Evolutionary conservation across 2,113 vertebrate species (phyloP).

Genomic region (Labrus mixtus): DNA sequence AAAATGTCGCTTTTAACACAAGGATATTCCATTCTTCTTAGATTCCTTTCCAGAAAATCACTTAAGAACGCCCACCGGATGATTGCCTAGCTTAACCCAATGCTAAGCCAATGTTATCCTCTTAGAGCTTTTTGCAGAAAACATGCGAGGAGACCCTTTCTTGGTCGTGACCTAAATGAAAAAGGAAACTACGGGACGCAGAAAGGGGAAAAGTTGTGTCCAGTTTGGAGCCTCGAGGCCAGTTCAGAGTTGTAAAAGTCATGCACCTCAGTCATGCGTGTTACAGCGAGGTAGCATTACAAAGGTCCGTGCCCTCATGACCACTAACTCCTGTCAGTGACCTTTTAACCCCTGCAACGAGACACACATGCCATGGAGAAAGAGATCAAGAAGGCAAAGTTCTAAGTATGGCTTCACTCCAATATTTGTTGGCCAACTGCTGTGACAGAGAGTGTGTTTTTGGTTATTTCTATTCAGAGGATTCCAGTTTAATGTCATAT

Average conservation of each 20-base stretch:
- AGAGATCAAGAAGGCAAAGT: slow-evolving; percentile 45
- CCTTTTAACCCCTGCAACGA: slow-evolving; percentile 71
- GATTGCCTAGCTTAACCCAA: slow-evolving; percentile 70
- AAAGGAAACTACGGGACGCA: neutral
- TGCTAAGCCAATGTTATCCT: slow-evolving; percentile 72
- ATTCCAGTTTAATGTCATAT: neutral
- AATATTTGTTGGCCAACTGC: slow-evolving; percentile 17
- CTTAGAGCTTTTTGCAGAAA: slow-evolving; percentile 66
- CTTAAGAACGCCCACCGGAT: slow-evolving; percentile 53
- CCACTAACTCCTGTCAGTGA: slow-evolving; percentile 40
- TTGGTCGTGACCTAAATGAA: slow-evolving; percentile 47
- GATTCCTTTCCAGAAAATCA: slow-evolving; percentile 57
- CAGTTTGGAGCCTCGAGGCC: slow-evolving; percentile 13
- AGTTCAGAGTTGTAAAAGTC: slow-evolving; percentile 60
- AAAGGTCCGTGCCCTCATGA: slow-evolving; percentile 54
- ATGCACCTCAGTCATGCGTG: slow-evolving; percentile 54
- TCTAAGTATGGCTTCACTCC: slow-evolving; percentile 33
- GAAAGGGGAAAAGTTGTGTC: slow-evolving; percentile 14
- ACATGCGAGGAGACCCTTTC: slow-evolving; percentile 57
- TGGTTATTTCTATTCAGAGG: neutral
- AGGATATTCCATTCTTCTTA: slow-evolving; percentile 58
- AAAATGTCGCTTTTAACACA: slow-evolving; percentile 44
- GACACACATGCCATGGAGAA: slow-evolving; percentile 53
- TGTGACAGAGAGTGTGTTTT: neutral
- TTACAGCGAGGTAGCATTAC: slow-evolving; percentile 62